phyloP scores from a whole-genome alignment of 1,140 invertebrate species.

The Carposina sasakii region DNA sequence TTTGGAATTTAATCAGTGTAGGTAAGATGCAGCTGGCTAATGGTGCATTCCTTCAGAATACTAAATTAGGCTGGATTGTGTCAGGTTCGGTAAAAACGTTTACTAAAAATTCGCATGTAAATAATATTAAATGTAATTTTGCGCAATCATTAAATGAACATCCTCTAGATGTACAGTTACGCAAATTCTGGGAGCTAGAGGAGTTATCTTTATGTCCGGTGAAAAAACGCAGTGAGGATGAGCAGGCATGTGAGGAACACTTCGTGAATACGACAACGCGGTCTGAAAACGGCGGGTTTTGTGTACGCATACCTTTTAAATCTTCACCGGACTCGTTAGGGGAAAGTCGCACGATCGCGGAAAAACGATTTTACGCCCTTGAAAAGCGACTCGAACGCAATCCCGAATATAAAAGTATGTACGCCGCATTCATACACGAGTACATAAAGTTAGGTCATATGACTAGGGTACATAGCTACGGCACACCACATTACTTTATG shows the following conservation, averaged over 20 bases:
- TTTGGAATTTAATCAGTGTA: conserved; percentile 27
- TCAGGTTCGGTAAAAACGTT: conserved; percentile 19
- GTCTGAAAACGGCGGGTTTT: conserved; percentile 22
- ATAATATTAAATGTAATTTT: conserved; percentile 19
- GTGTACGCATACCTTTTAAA: conserved; percentile 25
- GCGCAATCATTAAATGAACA: conserved; percentile 8
- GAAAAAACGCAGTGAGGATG: conserved; percentile 14
- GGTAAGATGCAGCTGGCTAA: conserved; percentile 13
- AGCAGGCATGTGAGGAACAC: conserved; percentile 20
- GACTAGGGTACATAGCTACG: conserved; percentile 6
- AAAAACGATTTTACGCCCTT: conserved; percentile 25
- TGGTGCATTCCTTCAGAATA: conserved; percentile 28
- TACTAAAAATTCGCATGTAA: too few species aligned
- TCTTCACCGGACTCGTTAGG: conserved; percentile 20
- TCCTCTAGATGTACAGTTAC: conserved; percentile 11
- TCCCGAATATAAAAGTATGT: conserved; percentile 20
- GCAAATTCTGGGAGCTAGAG: conserved; percentile 21
- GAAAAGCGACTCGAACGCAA: conserved; percentile 29
- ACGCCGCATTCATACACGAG: conserved; percentile 35
- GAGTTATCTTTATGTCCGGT: neutral
- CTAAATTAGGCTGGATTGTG: conserved; percentile 30
- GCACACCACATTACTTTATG: conserved; percentile 34
- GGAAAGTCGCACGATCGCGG: conserved; percentile 19
- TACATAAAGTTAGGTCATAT: conserved; percentile 36
- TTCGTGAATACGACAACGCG: conserved; percentile 24